Percentiles rank a stretch among this genome's conserved stretches.
Evolutionary conservation across 2,797 vertebrate genomes (phyloP).

Genomic region (Alfaro cultratus): DNA sequence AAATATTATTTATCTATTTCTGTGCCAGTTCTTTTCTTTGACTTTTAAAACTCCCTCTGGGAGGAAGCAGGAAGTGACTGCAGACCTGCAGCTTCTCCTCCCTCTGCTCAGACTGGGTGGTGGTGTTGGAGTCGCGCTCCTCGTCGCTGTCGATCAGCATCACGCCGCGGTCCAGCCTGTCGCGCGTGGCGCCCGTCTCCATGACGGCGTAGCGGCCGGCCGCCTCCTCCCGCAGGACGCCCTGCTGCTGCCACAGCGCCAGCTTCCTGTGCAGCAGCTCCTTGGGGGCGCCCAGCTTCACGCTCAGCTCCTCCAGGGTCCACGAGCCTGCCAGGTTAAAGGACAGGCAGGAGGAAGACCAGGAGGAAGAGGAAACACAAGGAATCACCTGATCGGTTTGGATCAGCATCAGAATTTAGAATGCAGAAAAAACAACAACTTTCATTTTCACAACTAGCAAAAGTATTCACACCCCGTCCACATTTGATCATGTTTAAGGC

Average conservation of each 20-base stretch:
- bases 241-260: constrained; percentile 96
- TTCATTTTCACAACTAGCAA: background rate
- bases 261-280: constrained; percentile 90
- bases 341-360: background rate
- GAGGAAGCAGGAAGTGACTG: background rate
- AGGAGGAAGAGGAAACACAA: background rate
- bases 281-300: constrained; percentile 86
- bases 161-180: constrained; percentile 86
- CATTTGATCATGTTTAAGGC: background rate
- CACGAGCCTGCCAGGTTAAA: constrained; percentile 81
- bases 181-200: constrained; percentile 89
- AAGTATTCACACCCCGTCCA: background rate
- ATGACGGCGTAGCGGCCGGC: constrained; percentile 87
- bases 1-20: too few relatives aligned
- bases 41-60: too few relatives aligned
- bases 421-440: background rate
- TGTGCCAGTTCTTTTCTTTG: too few relatives aligned
- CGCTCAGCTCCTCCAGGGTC: constrained; percentile 90
- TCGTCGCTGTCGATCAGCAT: constrained; percentile 96
- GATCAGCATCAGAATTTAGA: background rate
- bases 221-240: constrained; percentile 89
- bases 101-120: constrained; percentile 96
- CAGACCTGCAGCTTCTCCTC: constrained; percentile 89
- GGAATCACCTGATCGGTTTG: background rate
- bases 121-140: constrained; percentile 95